Evolutionary conservation across 2,113 vertebrate species (phyloP).

Genomic region (Apistogramma diplotaenia): DNA sequence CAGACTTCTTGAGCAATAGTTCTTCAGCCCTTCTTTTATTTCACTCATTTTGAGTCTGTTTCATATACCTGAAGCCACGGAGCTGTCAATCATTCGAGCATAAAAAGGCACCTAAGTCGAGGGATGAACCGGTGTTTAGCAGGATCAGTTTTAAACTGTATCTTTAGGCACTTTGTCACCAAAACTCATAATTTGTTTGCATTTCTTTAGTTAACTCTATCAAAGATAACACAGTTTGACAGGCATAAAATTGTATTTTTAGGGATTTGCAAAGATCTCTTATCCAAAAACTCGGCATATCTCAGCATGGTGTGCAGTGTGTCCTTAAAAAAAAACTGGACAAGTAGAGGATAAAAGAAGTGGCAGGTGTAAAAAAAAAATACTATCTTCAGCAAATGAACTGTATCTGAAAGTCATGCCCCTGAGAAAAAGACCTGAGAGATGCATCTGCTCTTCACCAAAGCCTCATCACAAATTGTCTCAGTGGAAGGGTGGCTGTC

Average conservation of each 20-base stretch:
- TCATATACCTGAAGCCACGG: neutral
- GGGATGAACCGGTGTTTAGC: neutral
- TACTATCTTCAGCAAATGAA: too few relatives aligned
- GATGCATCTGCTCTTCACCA: too few relatives aligned
- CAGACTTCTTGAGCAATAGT: neutral
- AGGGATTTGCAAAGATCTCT: neutral
- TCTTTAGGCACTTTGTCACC: neutral
- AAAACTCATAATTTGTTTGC: neutral
- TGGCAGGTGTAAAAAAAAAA: too few relatives aligned
- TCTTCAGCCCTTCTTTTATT: neutral
- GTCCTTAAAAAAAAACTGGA: too few relatives aligned
- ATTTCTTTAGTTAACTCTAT: neutral
- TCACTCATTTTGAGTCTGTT: neutral
- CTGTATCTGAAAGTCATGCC: too few relatives aligned
- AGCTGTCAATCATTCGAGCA: neutral
- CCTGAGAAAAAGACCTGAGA: too few relatives aligned
- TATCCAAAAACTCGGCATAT: neutral
- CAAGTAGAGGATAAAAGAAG: too few relatives aligned
- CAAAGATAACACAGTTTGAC: neutral
- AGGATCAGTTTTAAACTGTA: neutral
- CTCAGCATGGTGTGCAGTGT: neutral
- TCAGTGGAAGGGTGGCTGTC: too few relatives aligned
- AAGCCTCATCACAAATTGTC: too few relatives aligned
- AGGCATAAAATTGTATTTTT: fast-evolving
- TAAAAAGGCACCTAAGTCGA: neutral